Evolutionary conservation across 2,113 vertebrate genomes (phyloP), one percentile per base, ranked within the genome.

Genomic region (Scytalopus superciliaris): DNA sequence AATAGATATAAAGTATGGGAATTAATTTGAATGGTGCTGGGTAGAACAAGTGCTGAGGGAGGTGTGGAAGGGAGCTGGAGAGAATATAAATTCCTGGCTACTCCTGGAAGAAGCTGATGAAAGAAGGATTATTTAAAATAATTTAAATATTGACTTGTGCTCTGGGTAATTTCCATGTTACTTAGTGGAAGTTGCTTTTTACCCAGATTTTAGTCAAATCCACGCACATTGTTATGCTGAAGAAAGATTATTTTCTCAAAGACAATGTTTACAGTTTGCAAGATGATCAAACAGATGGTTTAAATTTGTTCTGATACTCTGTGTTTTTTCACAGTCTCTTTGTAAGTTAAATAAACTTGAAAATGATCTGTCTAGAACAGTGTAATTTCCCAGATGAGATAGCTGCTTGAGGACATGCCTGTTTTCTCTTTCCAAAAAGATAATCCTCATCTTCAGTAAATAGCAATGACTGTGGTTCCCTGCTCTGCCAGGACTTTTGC

Each of bases 261-360:
- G 63, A 93, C 66, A 84, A 67, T 94, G 85, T 96, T 97, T 96
- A 94, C 90, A 81, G 60, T 90, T 93, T 96, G 82, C 93, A 94
- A 95, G 93, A 96, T 92, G 93, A 95, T 95, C 92, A 96, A 95
- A 90, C 96, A 96, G 95, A 96, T 97, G 94, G 94, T 94, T 93
- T 93, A 95, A 95, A 90, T 97, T 97, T 95, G 76, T 95, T 95
- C 94, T 89, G 90, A 94, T 94, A 75, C 76, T 95, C 95, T 90
- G 87, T 95, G 92, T 95, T 97, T 95, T 95, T 95, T 96, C 94
- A 96, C 92, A 96, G 90, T 90, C 93, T 92, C 69, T 95, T 95
- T 96, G 72, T 96, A 88, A 95, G 83, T 97, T 95, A 97, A 96
- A 96, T 96, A 96, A 96, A 95, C 94, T 94, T 95, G 81, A 93